Conservation (phyloP, 2,888 invertebrate species). For the Atethmia centrago region DNA sequence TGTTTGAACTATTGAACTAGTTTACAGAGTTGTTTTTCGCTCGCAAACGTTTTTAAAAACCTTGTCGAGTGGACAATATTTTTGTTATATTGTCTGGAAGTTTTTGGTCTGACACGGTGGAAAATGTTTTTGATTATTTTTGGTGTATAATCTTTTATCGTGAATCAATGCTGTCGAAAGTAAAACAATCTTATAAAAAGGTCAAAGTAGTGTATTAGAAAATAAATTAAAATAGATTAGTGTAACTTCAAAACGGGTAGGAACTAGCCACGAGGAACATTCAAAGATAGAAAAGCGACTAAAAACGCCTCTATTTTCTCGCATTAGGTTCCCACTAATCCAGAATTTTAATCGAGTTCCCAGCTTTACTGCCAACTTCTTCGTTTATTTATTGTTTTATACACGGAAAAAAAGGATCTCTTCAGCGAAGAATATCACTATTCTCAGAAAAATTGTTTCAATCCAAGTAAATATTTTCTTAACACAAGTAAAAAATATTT, state of each 20-base stretch:
- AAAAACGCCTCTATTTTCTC: background rate
- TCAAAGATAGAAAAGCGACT: background rate
- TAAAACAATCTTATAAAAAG: background rate
- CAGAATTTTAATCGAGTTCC: background rate
- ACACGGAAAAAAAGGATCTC: too few relatives aligned
- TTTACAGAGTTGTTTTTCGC: constrained; percentile 41
- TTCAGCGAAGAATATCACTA: too few relatives aligned
- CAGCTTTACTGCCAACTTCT: background rate
- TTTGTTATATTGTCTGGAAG: too few relatives aligned
- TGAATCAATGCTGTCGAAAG: too few relatives aligned
- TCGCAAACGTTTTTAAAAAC: constrained; percentile 43
- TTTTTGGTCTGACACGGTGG: too few relatives aligned
- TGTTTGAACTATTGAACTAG: constrained; percentile 56
- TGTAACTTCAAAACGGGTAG: background rate
- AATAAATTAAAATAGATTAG: too few relatives aligned
- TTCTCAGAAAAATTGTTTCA: too few relatives aligned
- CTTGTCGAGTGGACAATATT: constrained; percentile 14
- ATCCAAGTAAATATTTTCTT: too few relatives aligned
- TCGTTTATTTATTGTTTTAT: background rate
- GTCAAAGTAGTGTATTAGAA: too few relatives aligned
- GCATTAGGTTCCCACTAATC: background rate
- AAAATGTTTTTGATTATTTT: background rate
- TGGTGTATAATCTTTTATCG: constrained; percentile 4
- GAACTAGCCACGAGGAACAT: background rate
- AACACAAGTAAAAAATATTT: too few relatives aligned